These are phyloP conservation scores for Drosophila mettleri DNA, from an alignment of 2,888 invertebrate species.

Conservation along the genomic window DNA sequence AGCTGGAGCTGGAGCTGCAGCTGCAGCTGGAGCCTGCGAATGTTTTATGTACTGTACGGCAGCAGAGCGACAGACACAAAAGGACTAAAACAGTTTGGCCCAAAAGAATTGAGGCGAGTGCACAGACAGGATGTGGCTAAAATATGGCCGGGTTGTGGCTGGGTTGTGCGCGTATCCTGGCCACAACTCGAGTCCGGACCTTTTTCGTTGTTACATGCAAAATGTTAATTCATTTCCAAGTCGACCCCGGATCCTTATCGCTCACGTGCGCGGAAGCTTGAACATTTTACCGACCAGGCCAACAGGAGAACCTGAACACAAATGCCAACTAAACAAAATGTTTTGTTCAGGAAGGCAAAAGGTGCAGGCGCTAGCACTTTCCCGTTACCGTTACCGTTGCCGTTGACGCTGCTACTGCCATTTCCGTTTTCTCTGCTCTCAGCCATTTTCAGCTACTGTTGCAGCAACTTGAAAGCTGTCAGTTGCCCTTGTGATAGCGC, in stretches of 20 bases:
- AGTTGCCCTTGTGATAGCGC: conserved; percentile 35
- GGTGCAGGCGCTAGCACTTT: conserved; percentile 62
- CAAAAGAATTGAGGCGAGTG: conserved; percentile 33
- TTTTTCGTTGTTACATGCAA: conserved; percentile 65
- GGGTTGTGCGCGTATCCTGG: conserved; percentile 53
- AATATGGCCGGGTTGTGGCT: conserved; percentile 20
- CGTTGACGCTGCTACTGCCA: no score
- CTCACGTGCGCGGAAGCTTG: conserved; percentile 47
- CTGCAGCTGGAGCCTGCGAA: conserved; percentile 48
- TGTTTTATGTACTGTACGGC: conserved; percentile 62
- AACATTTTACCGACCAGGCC: conserved; percentile 6
- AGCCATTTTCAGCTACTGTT: conserved; percentile 30
- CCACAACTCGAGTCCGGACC: conserved; percentile 15
- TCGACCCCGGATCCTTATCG: conserved; percentile 70
- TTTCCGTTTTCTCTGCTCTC: conserved; percentile 45
- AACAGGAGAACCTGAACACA: conserved; percentile 7
- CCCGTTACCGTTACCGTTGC: conserved; percentile 71
- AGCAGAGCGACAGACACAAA: conserved; percentile 19
- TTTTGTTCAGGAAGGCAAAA: conserved; percentile 32
- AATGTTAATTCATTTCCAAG: conserved; percentile 76
- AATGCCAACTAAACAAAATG: conserved; percentile 59
- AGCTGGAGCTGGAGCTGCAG: conserved; percentile 11
- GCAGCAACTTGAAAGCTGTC: conserved; percentile 29
- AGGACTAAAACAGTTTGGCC: conserved; percentile 45
- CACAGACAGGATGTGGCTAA: conserved; percentile 39